Evolutionary conservation across 2,888 invertebrate species (phyloP), one percentile per base, ranked within the genome.

Genomic region (Cremastobaeus sp.): DNA sequence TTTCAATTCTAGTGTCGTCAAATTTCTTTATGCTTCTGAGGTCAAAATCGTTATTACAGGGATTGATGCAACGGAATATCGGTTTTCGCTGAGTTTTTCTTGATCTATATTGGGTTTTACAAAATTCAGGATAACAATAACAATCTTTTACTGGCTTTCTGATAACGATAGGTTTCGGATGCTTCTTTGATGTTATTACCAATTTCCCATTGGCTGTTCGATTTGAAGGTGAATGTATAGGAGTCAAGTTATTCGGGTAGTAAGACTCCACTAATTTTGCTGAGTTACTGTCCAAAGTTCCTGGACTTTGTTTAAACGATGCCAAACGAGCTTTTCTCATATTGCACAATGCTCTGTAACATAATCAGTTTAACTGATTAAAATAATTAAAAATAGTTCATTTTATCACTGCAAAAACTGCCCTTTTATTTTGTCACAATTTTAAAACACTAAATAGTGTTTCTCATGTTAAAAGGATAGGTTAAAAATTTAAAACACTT

Each of bases 121-220:
- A 68, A 1, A 28, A 20, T n/a, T 78, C 74, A 0, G 50, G 14
- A 34, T 78, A 57, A 45, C 85, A 86, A 32, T 86, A 86, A 62
- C 85, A 86, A 18, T 76, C 84, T 50, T 80, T 82, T 1, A 83
- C 77, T 6, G 83, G 81, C 45, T 78, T 81, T 20, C 82, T 80
- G 2, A 39, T 48, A 0, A 73, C 34, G 0, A 68, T 11, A 34
- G 57, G 37, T 18, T 76, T 64, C 0, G 48, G 41, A 15, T 62
- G 64, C 9, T 79, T 79, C 14, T 80, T 82, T 1, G 84, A 84
- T 11, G 80, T 73, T 52, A 82, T 60, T 9, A 79, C 28, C 6
- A 82, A 62, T 71, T 76, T 83, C 50, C 75, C 78, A 25, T 74
- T 37, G 1, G 66, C 50, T 12, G 35, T 64, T 73, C 78, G 77